Percentiles rank a stretch among this genome's conserved stretches.
Evolutionary conservation across 2,797 vertebrate genomes (phyloP).

Genomic region (Phrynocephalus vlangalii): DNA sequence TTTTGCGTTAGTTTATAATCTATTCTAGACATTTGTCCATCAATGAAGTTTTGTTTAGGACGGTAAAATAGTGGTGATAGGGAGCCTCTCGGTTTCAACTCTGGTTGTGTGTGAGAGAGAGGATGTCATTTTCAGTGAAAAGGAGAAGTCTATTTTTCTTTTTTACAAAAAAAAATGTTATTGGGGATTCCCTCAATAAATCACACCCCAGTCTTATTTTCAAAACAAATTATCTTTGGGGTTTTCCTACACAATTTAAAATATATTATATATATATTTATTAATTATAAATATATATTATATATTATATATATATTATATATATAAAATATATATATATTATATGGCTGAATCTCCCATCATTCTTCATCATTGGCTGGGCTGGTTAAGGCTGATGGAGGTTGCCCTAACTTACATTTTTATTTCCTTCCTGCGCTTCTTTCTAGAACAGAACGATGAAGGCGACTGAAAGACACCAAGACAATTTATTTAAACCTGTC

Average conservation of each 20-base stretch:
- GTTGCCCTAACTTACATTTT: not conserved
- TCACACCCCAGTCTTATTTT: not conserved
- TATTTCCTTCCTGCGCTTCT: not conserved
- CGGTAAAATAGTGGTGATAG: not conserved
- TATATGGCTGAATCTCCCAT: not conserved
- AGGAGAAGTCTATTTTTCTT: too few relatives aligned
- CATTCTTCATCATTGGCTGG: not conserved
- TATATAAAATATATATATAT: too few relatives aligned
- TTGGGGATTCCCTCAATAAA: too few relatives aligned
- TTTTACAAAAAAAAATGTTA: too few relatives aligned
- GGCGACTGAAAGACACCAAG: not conserved
- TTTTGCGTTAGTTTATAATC: not conserved
- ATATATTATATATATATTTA: too few relatives aligned
- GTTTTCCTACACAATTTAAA: not conserved
- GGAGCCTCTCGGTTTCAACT: not conserved
- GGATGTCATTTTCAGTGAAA: constrained; percentile 5
- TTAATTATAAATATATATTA: too few relatives aligned
- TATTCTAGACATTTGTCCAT: not conserved
- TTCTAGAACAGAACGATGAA: not conserved
- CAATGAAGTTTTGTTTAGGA: not conserved
- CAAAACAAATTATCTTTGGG: constrained; percentile 2
- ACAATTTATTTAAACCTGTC: not conserved
- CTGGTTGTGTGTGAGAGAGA: not conserved
- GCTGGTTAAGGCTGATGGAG: not conserved
- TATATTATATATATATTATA: not conserved